phyloP scores from a whole-genome alignment of 2,888 invertebrate genomes.

The Cheilosia soror region DNA sequence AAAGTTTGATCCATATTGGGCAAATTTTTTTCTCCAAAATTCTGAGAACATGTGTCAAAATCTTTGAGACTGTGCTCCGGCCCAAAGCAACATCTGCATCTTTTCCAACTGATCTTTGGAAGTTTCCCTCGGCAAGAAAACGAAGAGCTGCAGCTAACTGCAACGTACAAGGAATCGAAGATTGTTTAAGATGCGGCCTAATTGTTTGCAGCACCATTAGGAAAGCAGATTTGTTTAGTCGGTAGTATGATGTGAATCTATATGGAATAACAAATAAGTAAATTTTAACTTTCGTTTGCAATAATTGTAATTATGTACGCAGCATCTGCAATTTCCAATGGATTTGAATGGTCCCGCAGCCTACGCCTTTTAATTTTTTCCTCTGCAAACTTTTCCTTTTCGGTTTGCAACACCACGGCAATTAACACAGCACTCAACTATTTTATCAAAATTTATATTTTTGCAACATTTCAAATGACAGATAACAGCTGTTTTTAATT shows the following conservation, averaged over 20 bases:
- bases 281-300: not conserved
- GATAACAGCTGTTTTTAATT: too few species aligned
- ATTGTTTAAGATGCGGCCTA: slow-evolving; percentile 9
- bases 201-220: slow-evolving; percentile 11
- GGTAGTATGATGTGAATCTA: slow-evolving; percentile 18
- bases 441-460: too few species aligned
- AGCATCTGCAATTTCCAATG: too few species aligned
- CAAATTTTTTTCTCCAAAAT: not conserved
- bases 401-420: not conserved
- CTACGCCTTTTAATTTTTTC: slow-evolving; percentile 14
- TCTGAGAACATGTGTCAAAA: not conserved
- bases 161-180: not conserved
- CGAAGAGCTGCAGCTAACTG: slow-evolving; percentile 9
- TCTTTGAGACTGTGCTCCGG: too few species aligned
- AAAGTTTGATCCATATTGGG: not conserved
- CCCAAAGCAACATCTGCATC: slow-evolving; percentile 13
- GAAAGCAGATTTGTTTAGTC: slow-evolving; percentile 13
- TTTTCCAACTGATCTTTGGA: not conserved
- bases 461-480: too few species aligned
- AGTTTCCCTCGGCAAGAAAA: slow-evolving; percentile 16
- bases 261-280: slow-evolving; percentile 9
- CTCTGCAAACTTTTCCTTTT: not conserved
- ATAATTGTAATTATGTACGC: too few species aligned
- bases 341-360: not conserved
- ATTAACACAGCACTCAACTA: not conserved